Percentiles rank a stretch among this genome's conserved stretches.
These are phyloP conservation scores for Lepilemur ruficaudatus DNA, from an alignment of 2,797 vertebrate species.

Conservation along the genomic window DNA sequence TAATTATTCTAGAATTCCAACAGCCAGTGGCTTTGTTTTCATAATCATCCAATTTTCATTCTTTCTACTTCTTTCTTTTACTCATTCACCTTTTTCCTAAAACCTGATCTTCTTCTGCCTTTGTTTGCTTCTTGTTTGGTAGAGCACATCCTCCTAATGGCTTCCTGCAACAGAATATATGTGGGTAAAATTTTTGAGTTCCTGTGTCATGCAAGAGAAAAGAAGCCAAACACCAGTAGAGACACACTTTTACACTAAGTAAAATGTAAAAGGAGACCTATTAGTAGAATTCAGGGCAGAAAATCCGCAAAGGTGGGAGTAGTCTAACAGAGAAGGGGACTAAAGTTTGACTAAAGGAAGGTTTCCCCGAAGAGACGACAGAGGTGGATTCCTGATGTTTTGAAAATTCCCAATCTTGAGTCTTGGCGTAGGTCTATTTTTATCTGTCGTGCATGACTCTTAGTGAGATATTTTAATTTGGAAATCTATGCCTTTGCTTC, in stretches of 20 bases:
- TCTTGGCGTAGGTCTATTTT: not conserved
- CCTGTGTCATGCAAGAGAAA: not conserved
- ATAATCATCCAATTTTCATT: not conserved
- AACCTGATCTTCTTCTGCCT: not conserved
- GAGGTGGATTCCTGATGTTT: not conserved
- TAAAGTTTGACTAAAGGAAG: not conserved
- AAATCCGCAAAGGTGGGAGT: not conserved
- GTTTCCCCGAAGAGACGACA: fast-evolving
- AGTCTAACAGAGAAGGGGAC: fast-evolving
- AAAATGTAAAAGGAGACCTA: not conserved
- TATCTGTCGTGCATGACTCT: not conserved
- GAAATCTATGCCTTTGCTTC: not conserved
- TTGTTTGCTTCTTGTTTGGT: not conserved
- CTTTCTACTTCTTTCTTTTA: not conserved
- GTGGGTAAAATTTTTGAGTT: not conserved
- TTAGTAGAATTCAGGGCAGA: not conserved
- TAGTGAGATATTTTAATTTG: not conserved
- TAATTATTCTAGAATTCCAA: not conserved
- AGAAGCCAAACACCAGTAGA: not conserved
- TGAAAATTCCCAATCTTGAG: not conserved
- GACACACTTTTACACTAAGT: not conserved
- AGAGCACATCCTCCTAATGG: not conserved
- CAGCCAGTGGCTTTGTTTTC: not conserved
- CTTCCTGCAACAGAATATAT: not conserved
- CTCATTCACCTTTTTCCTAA: not conserved